Evolutionary conservation across 2,113 vertebrate genomes (phyloP).

Genomic region (Mus musculus): DNA sequence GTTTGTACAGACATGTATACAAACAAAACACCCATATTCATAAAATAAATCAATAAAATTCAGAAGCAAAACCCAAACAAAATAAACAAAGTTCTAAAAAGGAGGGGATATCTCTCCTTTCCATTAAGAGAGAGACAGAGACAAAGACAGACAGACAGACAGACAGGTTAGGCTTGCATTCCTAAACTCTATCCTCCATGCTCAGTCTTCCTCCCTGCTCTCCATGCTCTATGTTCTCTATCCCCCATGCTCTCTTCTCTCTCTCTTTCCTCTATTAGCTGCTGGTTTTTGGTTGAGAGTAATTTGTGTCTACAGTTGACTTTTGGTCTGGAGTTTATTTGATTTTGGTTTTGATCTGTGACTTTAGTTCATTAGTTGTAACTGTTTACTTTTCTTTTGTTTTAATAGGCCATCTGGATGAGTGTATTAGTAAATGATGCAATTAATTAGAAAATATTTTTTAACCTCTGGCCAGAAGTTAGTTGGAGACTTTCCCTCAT

Average conservation of each 20-base stretch:
- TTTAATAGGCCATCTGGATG: background rate
- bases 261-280: background rate
- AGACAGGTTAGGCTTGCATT: background rate
- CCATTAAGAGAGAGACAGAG: background rate
- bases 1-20: background rate
- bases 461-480: background rate
- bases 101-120: background rate
- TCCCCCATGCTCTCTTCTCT: background rate
- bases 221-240: too few relatives aligned
- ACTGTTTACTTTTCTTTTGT: slow-evolving; percentile 13
- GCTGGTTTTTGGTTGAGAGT: background rate
- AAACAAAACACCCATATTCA: background rate
- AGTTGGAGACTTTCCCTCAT: background rate
- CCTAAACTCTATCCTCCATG: background rate
- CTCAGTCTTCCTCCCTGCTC: background rate
- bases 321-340: background rate
- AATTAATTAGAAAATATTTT: slow-evolving; percentile 30
- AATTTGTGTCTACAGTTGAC: background rate
- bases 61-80: background rate
- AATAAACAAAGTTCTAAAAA: background rate
- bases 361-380: slow-evolving; percentile 14
- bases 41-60: background rate
- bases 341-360: background rate
- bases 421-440: slow-evolving; percentile 20
- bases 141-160: background rate